Conservation (phyloP, 2,113 vertebrate genomes). For the Centropus bengalensis region DNA sequence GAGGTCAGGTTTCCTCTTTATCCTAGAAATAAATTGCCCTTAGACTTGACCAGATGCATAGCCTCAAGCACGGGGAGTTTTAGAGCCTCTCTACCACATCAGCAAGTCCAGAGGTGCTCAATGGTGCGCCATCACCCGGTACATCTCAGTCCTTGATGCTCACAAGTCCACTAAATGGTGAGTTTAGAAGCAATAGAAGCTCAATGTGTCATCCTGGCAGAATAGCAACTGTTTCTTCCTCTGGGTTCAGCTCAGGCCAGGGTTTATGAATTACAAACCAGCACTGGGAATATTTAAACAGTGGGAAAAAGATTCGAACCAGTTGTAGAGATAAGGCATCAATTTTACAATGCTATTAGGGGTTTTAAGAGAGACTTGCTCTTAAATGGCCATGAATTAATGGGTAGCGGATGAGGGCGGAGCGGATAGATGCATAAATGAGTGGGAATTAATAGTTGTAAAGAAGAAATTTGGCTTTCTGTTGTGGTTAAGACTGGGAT, state of each 20-base stretch:
- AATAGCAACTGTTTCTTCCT: not conserved
- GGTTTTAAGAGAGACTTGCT: constrained; percentile 1
- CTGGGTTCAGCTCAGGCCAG: not conserved
- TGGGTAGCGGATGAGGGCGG: not conserved
- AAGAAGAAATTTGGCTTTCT: constrained; percentile 9
- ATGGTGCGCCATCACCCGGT: not conserved
- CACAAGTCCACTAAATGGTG: not conserved
- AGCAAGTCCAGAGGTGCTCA: no score
- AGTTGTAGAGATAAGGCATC: not conserved
- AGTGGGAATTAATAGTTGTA: not conserved
- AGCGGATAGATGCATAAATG: not conserved
- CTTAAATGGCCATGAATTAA: not conserved
- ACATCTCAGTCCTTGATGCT: not conserved
- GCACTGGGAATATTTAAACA: not conserved
- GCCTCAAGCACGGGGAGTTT: not conserved
- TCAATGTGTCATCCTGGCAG: not conserved
- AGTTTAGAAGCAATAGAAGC: not conserved
- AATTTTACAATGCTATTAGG: not conserved
- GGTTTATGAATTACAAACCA: not conserved
- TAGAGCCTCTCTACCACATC: not conserved
- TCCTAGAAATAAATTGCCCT: not conserved
- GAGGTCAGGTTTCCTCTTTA: not conserved
- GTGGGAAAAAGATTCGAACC: not conserved
- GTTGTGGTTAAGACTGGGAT: not conserved
- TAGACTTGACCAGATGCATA: not conserved